These are phyloP conservation scores for Dryomyza anilis DNA, from an alignment of 2,888 invertebrate genomes.

Conservation along the genomic window DNA sequence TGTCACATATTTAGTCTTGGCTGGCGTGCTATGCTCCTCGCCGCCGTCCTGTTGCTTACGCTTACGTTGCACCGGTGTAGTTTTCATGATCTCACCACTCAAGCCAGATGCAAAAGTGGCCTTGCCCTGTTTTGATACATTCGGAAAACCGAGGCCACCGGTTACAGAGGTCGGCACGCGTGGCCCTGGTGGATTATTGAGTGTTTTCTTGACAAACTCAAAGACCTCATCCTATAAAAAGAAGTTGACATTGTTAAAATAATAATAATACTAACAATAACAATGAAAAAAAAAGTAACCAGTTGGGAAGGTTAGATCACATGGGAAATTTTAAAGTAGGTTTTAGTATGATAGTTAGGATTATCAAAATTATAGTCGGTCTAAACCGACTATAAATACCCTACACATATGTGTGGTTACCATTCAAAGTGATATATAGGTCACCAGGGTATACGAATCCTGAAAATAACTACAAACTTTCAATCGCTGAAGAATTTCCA, in stretches of 20 bases:
- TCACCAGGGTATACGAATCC: no score
- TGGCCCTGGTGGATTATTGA: constrained; percentile 66
- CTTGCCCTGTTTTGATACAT: constrained; percentile 18
- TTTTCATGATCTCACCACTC: constrained; percentile 35
- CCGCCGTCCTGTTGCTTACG: constrained; percentile 62
- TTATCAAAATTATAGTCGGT: no score
- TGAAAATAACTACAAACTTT: no score
- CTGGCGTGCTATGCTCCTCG: constrained; percentile 58
- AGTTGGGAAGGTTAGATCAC: no score
- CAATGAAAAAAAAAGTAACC: no score
- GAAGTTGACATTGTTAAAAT: not conserved
- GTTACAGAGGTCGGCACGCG: constrained; percentile 50
- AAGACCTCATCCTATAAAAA: constrained; percentile 67
- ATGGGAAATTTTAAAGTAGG: no score
- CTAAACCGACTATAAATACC: no score
- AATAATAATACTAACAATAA: no score
- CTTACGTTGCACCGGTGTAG: constrained; percentile 57
- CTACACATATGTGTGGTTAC: no score
- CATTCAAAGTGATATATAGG: no score
- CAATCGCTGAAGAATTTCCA: no score
- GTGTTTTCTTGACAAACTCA: constrained; percentile 68
- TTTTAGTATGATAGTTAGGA: no score
- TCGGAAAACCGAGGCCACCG: not conserved
- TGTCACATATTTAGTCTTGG: constrained; percentile 48
- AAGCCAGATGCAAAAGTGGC: constrained; percentile 16